A percentile compares a stretch with the other conserved stretches of the same genome.
Evolutionary conservation across 2,888 invertebrate genomes (phyloP).

Genomic region (Litoditis marina): DNA sequence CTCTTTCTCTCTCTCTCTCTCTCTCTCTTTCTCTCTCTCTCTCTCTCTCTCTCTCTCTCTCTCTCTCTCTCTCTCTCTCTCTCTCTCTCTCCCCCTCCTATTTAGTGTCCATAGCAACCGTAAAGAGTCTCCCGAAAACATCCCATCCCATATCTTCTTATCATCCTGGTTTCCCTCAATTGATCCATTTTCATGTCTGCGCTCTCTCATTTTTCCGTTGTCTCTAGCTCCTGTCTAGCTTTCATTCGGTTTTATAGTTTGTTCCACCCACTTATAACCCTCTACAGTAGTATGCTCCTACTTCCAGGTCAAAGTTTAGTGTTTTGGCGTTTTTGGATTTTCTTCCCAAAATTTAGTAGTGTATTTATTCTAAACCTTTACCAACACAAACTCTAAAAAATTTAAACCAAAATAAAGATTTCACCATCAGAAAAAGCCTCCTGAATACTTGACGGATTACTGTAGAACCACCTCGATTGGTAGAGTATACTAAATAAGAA

Average conservation of each 20-base stretch:
- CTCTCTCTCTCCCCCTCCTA: conserved; percentile 2
- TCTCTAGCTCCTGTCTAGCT: background rate
- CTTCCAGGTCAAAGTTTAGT: no score
- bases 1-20: conserved; percentile 1
- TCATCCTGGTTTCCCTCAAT: conserved; percentile 12
- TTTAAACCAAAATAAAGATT: background rate
- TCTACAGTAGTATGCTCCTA: background rate
- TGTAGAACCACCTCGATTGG: no score
- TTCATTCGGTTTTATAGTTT: background rate
- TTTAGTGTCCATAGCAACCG: background rate
- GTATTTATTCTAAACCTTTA: background rate
- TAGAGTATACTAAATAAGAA: no score
- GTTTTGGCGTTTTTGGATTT: no score
- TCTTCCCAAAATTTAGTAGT: background rate
- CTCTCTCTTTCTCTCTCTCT: background rate
- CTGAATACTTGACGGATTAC: background rate
- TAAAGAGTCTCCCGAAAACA: no score
- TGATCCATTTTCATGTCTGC: background rate
- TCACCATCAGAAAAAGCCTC: background rate
- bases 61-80: conserved; percentile 6
- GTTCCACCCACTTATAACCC: background rate
- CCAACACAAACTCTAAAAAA: background rate
- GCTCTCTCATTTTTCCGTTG: background rate
- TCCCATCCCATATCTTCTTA: background rate
- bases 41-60: background rate